Conservation (phyloP, 30 jellyfish, hydroid and myxozoan species). For the Cassiopea andromeda region DNA sequence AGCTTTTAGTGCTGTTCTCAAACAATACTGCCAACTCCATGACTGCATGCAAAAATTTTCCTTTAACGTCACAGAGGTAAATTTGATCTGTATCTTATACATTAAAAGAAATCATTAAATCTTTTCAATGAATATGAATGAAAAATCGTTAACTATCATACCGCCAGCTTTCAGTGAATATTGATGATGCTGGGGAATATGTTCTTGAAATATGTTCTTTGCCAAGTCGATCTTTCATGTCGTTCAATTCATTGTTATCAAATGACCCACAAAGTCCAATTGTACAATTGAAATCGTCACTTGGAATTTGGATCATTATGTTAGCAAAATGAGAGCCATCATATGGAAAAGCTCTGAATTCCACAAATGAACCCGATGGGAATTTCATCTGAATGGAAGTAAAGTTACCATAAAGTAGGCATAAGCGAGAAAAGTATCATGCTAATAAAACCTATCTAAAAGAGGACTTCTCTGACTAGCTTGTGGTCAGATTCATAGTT, state of each 20-base stretch:
- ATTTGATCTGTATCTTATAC: no score
- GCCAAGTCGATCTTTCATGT: slow-evolving; percentile 19
- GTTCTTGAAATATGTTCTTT: background rate
- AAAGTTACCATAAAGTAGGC: background rate
- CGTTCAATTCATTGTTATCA: slow-evolving; percentile 3
- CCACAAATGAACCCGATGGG: slow-evolving; percentile 26
- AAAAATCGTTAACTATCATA: background rate
- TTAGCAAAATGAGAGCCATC: slow-evolving; percentile 16
- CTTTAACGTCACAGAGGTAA: background rate
- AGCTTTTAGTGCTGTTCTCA: no score
- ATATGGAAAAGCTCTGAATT: slow-evolving; percentile 7
- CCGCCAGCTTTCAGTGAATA: slow-evolving; percentile 60
- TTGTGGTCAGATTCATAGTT: no score
- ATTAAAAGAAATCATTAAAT: background rate
- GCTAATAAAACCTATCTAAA: no score
- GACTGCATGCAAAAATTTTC: background rate
- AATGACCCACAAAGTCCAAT: slow-evolving; percentile 45
- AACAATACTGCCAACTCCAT: no score
- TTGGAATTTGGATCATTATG: slow-evolving; percentile 36
- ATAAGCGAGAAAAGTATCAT: no score
- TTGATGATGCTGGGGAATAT: slow-evolving; percentile 10
- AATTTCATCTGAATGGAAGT: slow-evolving; percentile 5
- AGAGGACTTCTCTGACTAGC: no score
- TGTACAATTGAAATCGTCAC: slow-evolving; percentile 38
- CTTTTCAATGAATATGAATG: no score